Percentiles rank a stretch among this genome's conserved stretches.
Conservation (phyloP, 30 jellyfish, hydroid and myxozoan species). For the Clytia hemisphaerica region DNA sequence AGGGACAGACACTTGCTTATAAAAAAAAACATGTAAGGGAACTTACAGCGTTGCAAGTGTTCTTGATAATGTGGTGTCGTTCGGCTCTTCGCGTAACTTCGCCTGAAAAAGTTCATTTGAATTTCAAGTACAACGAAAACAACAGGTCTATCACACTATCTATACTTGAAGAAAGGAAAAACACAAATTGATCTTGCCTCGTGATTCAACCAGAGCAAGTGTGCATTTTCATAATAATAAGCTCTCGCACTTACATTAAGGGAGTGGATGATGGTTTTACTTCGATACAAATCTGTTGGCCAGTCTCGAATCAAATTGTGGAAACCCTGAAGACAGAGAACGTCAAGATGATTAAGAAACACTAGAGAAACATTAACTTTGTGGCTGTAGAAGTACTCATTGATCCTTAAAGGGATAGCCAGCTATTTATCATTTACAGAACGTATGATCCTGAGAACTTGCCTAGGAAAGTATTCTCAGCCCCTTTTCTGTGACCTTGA, state of each 20-base stretch:
- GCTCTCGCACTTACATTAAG: conserved; percentile 51
- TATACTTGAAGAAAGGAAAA: not conserved
- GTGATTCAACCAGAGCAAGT: no score
- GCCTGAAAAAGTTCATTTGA: no score
- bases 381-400: not conserved
- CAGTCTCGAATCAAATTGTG: conserved; percentile 75
- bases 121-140: no score
- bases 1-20: no score
- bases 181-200: not conserved
- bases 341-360: not conserved
- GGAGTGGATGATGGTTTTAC: conserved; percentile 52
- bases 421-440: not conserved
- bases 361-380: not conserved
- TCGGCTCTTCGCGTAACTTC: conserved; percentile 57
- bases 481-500: no score
- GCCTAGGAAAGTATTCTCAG: not conserved
- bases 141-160: not conserved
- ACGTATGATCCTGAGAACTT: not conserved
- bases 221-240: no score
- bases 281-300: conserved; percentile 72
- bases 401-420: not conserved
- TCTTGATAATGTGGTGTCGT: conserved; percentile 50
- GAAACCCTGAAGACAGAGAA: conserved; percentile 47
- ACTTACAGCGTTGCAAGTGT: conserved; percentile 77
- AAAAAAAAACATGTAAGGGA: no score